Base-by-base conservation (phyloP, 1,140 invertebrate genomes). In the Hylaeus volcanicus region DNA sequence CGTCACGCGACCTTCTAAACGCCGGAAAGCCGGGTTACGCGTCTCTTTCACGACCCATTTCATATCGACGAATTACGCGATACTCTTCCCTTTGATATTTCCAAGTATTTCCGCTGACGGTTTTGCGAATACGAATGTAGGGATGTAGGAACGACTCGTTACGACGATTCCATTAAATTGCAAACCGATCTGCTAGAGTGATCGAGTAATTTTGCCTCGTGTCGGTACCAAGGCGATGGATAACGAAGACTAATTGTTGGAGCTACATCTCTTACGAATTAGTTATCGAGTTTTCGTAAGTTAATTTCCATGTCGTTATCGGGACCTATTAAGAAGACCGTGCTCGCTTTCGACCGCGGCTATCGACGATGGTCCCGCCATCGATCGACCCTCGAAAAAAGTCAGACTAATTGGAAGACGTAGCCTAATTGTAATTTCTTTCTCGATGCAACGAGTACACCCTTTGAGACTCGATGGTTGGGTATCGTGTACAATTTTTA, bases 221-320 rank as follows among this genome's bases (percentile, higher is more conserved):
- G 26, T 26, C 26, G 26, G 26, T 26, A 45, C 43, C 51, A 3
- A 53, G 51, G 15, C 14, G 41, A 14, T 26, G 79, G 58, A 48
- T 37, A n/a, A 56, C 48, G 37, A 68, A 68, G 63, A 69, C 61
- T 75, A 83, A 70, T 77, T 65, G 69, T 55, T 37, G 63, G 14
- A 12, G 45, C 39, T 68, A 39, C 6, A 43, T 58, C 74, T 79
- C 64, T 69, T 45, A 74, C 71, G 71, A 84, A 84, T 84, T 80
- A 58, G 81, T 84, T 84, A 87, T 87, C 81, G 74, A 66, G 45
- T 61, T 51, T 48, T 56, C 69, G 76, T 81, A 87, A 87, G 81
- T 73, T 64, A 73, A 73, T 84, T 86, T 84, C 71, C 81, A 72
- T 86, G 84, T 83, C 56, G 81, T 83, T 81, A 81, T 84, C 72